Percentiles rank a stretch among this genome's conserved stretches.
phyloP scores from a whole-genome alignment of 2,888 invertebrate species.

The Polydrusus pterygomalis region DNA sequence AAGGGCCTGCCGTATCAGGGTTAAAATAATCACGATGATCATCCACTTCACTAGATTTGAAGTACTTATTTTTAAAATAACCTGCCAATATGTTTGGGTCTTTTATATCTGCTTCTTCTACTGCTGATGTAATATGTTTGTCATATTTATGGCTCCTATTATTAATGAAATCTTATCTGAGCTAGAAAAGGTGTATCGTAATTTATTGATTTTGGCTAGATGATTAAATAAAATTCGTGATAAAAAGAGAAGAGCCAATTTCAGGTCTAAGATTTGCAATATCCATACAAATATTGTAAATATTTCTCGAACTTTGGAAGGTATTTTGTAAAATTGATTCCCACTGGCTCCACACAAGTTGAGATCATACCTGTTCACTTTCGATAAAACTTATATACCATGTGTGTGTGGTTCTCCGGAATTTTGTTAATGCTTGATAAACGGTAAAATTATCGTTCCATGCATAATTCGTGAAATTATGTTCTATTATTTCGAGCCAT shows the following conservation, averaged over 20 bases:
- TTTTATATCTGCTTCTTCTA: conserved; percentile 23
- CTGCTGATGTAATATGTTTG: conserved; percentile 26
- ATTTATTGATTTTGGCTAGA: conserved; percentile 4
- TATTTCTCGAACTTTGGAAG: conserved; percentile 1
- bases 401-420: conserved; percentile 18
- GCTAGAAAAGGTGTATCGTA: conserved; percentile 2
- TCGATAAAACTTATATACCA: conserved; percentile 37
- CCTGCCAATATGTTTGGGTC: conserved; percentile 23
- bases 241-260: conserved; percentile 3
- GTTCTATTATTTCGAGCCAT: conserved; percentile 31
- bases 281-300: conserved; percentile 22
- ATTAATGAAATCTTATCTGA: conserved; percentile 18
- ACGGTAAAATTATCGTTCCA: conserved; percentile 30
- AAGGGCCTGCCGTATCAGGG: conserved; percentile 4
- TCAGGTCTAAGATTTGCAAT: conserved; percentile 11
- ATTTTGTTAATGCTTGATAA: conserved; percentile 31
- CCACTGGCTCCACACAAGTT: conserved; percentile 12
- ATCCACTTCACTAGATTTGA: background rate
- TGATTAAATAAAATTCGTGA: conserved; percentile 17
- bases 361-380: conserved; percentile 30
- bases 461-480: background rate
- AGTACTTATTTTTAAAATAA: conserved; percentile 28
- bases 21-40: background rate
- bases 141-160: conserved; percentile 33
- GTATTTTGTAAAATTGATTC: conserved; percentile 8